Percentiles rank a stretch among this genome's conserved stretches.
Evolutionary conservation across 2,797 vertebrate genomes (phyloP).

Genomic region (Rhinella marina): DNA sequence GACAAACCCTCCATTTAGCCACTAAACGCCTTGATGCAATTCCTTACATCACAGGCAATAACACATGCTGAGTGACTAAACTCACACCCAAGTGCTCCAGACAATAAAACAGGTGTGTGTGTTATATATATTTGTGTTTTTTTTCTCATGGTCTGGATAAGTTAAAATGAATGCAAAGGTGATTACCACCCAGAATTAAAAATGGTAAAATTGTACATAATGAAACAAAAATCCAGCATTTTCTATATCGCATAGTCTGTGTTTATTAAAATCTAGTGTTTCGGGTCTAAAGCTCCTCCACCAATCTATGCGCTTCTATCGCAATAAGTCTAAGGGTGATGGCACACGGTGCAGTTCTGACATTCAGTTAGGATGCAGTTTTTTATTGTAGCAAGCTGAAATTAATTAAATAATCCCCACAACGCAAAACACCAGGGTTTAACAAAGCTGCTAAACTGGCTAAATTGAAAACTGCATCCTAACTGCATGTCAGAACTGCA

Average conservation of each 20-base stretch:
- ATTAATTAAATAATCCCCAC: too few relatives aligned
- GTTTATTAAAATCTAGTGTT: not conserved
- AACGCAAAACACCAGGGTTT: too few relatives aligned
- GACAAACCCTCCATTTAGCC: conserved; percentile 8
- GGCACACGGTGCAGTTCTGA: too few relatives aligned
- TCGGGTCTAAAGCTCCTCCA: not conserved
- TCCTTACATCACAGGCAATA: not conserved
- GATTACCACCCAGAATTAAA: not conserved
- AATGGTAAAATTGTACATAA: not conserved
- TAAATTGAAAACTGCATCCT: too few relatives aligned
- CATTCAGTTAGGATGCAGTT: too few relatives aligned
- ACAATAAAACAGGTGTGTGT: not conserved
- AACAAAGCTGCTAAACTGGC: too few relatives aligned
- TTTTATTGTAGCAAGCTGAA: too few relatives aligned
- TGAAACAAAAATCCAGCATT: not conserved
- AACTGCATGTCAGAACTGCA: too few relatives aligned
- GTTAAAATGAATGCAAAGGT: not conserved
- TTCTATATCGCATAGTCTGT: too few relatives aligned
- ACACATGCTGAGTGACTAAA: not conserved
- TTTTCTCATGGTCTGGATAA: not conserved
- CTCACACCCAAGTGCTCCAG: not conserved
- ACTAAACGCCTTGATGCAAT: not conserved
- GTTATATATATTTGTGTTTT: too few relatives aligned
- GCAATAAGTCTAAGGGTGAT: too few relatives aligned
- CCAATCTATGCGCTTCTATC: not conserved